Percentiles rank a stretch among this genome's conserved stretches.
phyloP scores from a whole-genome alignment of 2,113 vertebrate species.

The Hippoglossus stenolepis region DNA sequence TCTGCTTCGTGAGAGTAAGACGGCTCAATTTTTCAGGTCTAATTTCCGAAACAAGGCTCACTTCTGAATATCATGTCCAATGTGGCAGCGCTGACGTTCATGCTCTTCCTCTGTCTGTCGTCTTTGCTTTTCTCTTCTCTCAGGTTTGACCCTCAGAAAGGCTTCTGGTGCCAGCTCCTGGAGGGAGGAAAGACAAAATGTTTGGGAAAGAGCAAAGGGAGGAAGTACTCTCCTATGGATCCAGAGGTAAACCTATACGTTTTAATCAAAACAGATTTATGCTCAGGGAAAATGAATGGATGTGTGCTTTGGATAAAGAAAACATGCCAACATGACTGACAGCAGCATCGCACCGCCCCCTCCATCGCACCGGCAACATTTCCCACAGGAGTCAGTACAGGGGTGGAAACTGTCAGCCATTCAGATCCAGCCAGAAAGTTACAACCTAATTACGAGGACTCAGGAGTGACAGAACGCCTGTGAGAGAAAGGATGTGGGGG shows the following conservation, averaged over 20 bases:
- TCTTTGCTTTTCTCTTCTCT: constrained; percentile 36
- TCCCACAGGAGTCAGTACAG: constrained; percentile 47
- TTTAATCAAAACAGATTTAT: not conserved
- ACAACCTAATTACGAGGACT: constrained; percentile 70
- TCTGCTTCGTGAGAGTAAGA: constrained; percentile 1
- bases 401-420: constrained; percentile 65
- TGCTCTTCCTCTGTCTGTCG: not conserved
- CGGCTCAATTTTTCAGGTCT: constrained; percentile 8
- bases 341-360: constrained; percentile 39
- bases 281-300: not conserved
- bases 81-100: not conserved
- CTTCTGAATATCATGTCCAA: not conserved
- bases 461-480: constrained; percentile 59
- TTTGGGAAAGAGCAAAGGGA: constrained; percentile 96
- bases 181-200: constrained; percentile 97
- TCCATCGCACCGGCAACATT: constrained; percentile 37
- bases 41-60: not conserved
- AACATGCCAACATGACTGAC: constrained; percentile 26
- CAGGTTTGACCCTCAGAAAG: constrained; percentile 97
- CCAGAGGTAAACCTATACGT: constrained; percentile 83
- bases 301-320: constrained; percentile 25
- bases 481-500: constrained; percentile 14
- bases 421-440: constrained; percentile 57
- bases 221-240: constrained; percentile 95
- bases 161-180: constrained; percentile 96